Evolutionary conservation across 2,797 vertebrate species (phyloP), one percentile per base, ranked within the genome.

Genomic region (Enteromius anoplus): DNA sequence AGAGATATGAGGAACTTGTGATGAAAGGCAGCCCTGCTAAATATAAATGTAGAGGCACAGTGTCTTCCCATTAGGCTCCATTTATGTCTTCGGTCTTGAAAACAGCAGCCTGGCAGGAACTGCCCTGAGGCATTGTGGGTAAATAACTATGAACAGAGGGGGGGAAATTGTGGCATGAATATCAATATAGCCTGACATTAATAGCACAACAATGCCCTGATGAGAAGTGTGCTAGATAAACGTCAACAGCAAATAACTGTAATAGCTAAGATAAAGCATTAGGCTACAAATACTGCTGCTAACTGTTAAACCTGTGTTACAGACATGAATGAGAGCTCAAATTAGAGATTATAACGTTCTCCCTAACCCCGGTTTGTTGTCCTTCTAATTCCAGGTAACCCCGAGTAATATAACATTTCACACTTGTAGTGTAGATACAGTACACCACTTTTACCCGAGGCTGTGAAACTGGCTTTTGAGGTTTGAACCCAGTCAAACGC

Each of bases 91-190:
- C 5, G 19, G 34, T 75, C 81, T 73, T 75, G 72, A 76, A 76
- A 82, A 75, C 71, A 68, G 81, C 62, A 60, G 49, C 62, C 49
- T 83, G 73, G 73, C 64, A 82, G 80, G 60, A 75, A 82, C 17
- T 26, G 32, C 47, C 64, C 72, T 26, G 49, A 76, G 70, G 51
- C 82, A 55, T 76, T 83, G 62, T 81, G 80, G 42, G 68, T 72
- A 81, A 72, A 81, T 81, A 49, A 17, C 45, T 51, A 37, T 42
- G 69, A 80, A 80, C 53, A n/a, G 60, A 29, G 26, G 26, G 53
- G 40, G 2, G 68, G 26, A 34, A 26, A 47, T 71, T 69, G 40
- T 71, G 26, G 40, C 23, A 26, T 70, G 78, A 58, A 58, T 58
- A 70, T 80, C 66, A 80, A 80, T 42, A 45, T 42, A 45, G 53